Evolutionary conservation across 1,140 invertebrate genomes (phyloP), one percentile per base, ranked within the genome.

Genomic region (Heliconius nattereri): DNA sequence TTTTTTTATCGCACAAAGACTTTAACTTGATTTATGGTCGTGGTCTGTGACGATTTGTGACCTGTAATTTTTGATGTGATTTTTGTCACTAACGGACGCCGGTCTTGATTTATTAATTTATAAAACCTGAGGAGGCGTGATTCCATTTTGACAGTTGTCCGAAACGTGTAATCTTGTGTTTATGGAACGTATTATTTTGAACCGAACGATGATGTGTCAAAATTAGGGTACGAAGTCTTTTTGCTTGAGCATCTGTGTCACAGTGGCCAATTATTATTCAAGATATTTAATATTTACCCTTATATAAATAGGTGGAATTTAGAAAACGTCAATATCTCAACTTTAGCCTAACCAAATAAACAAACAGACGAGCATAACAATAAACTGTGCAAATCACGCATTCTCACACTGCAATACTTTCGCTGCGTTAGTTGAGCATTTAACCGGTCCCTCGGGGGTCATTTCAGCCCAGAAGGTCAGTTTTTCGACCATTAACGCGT

Each of bases 41-140:
- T 83, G 86, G 75, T 89, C 85, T 89, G 87, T 90, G 92, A 92
- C 91, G 92, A 94, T 92, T 93, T 93, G 91, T 94, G 92, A 91
- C 85, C 89, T 85, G 91, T 94, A 92, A 94, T 92, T 92, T 91
- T 83, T 89, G 91, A 91, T 92, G 91, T 86, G 88, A 93, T 79
- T 90, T 94, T 94, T 94, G 92, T 93, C 92, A 93, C 92, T 93
- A 88, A 84, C 87, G 81, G 85, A 83, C 80, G 78, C 52, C 80
- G 57, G 76, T 77, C 76, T 86, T 93, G 92, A 94, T 93, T 94
- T 93, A 93, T 92, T 92, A 89, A 93, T 92, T 91, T 86, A 86
- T 82, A 81, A 81, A 66, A 49, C 73, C 75, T 76, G 75, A 75
- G 84, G 85, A 86, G 89, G 89, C 87, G 89, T 90, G 85, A 86